Conservation (phyloP, 2,113 vertebrate species). For the Siniperca chuatsi region DNA sequence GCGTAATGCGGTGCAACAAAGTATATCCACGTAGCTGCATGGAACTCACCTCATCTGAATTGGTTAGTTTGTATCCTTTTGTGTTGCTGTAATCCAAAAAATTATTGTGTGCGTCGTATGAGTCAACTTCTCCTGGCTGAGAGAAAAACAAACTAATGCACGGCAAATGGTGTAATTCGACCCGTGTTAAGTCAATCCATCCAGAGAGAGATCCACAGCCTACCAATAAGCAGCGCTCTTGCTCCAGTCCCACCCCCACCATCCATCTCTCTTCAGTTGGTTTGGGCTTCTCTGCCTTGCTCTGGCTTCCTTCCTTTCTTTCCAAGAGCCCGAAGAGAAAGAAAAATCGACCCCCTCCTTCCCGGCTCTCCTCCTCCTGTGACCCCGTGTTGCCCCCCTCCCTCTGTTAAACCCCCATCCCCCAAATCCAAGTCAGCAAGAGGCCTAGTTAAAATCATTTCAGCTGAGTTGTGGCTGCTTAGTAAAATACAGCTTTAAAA, state of each 20-base stretch:
- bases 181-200: constrained; percentile 88
- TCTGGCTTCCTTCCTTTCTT: constrained; percentile 80
- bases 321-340: constrained; percentile 68
- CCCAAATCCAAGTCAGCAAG: constrained; percentile 72
- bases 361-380: constrained; percentile 59
- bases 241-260: constrained; percentile 82
- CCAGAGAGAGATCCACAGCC: constrained; percentile 73
- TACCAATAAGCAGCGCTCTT: constrained; percentile 81
- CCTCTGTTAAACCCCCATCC: constrained; percentile 66
- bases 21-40: constrained; percentile 51
- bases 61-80: constrained; percentile 68
- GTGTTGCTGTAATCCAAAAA: constrained; percentile 67
- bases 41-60: constrained; percentile 86
- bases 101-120: constrained; percentile 61
- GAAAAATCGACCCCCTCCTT: constrained; percentile 49
- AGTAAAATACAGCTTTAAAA: constrained; percentile 62
- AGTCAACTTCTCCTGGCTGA: constrained; percentile 76
- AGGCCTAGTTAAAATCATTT: constrained; percentile 74
- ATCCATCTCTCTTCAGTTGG: constrained; percentile 71
- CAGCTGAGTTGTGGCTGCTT: constrained; percentile 67
- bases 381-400: constrained; percentile 74
- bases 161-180: constrained; percentile 91
- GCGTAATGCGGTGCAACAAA: constrained; percentile 55
- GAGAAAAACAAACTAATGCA: constrained; percentile 89
- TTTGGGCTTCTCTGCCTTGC: constrained; percentile 75